A percentile compares a stretch with the other conserved stretches of the same genome.
These are phyloP conservation scores for Leistus spinibarbis DNA, from an alignment of 2,888 invertebrate genomes.

Conservation along the genomic window DNA sequence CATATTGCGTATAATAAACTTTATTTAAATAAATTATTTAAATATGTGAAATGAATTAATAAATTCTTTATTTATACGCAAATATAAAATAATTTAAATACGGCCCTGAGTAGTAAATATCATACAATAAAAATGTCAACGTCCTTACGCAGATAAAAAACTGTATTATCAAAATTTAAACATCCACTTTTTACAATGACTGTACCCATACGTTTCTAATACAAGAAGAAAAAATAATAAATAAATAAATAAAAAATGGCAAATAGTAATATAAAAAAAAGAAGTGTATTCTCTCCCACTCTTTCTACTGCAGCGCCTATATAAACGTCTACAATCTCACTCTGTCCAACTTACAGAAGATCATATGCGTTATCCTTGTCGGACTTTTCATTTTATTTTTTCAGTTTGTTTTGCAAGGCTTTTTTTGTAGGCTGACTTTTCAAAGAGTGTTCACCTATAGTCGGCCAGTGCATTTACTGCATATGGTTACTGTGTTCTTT, in stretches of 20 bases:
- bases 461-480: constrained; percentile 44
- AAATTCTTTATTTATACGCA: background rate
- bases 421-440: constrained; percentile 49
- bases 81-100: background rate
- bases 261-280: background rate
- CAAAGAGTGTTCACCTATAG: constrained; percentile 57
- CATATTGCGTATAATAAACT: too few species aligned
- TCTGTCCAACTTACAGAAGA: background rate
- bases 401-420: constrained; percentile 17
- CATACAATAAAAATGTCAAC: constrained; percentile 14
- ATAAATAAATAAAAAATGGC: background rate
- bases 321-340: constrained; percentile 23
- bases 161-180: constrained; percentile 24
- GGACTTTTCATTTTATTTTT: constrained; percentile 25
- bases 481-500: constrained; percentile 40
- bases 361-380: constrained; percentile 13
- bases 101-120: background rate
- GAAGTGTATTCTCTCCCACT: constrained; percentile 4
- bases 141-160: constrained; percentile 13
- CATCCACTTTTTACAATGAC: constrained; percentile 11
- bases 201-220: constrained; percentile 28
- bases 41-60: background rate
- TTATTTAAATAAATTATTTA: background rate
- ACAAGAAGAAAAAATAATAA: constrained; percentile 7
- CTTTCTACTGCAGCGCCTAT: constrained; percentile 1